A percentile compares a stretch with the other conserved stretches of the same genome.
Evolutionary conservation across 1,140 invertebrate genomes (phyloP).

Genomic region (Bombus pyrosoma): DNA sequence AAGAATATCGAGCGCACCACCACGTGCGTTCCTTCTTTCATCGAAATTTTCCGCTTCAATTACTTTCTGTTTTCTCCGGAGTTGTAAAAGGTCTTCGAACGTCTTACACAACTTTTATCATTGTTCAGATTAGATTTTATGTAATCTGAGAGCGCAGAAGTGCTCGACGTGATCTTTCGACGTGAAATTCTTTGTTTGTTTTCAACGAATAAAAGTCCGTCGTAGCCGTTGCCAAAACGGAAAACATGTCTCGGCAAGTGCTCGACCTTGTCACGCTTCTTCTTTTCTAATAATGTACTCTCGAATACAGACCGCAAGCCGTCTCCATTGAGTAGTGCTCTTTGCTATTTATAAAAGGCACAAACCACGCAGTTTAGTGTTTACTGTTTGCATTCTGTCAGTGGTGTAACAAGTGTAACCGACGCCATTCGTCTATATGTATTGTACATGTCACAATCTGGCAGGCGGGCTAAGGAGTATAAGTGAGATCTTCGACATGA

Average conservation of each 20-base stretch:
- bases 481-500: too few relatives aligned
- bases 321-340: constrained; percentile 7
- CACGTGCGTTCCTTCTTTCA: not conserved
- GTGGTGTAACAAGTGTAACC: not conserved
- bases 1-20: constrained; percentile 1
- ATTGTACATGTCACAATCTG: too few relatives aligned
- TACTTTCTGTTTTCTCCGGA: not conserved
- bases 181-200: not conserved
- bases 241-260: not conserved
- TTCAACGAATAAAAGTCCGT: not conserved
- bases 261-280: constrained; percentile 66
- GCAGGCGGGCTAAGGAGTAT: too few relatives aligned
- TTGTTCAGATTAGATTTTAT: not conserved
- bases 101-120: not conserved
- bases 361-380: not conserved
- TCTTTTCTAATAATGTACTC: constrained; percentile 72
- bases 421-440: not conserved
- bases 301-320: constrained; percentile 41
- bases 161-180: too few relatives aligned
- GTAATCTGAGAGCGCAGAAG: not conserved
- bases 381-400: not conserved
- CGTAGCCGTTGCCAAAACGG: constrained; percentile 21
- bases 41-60: not conserved
- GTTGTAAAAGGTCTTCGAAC: not conserved
- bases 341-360: constrained; percentile 22